Evolutionary conservation across 2,113 vertebrate species (phyloP).

Genomic region (Ctenodactylus gundi): DNA sequence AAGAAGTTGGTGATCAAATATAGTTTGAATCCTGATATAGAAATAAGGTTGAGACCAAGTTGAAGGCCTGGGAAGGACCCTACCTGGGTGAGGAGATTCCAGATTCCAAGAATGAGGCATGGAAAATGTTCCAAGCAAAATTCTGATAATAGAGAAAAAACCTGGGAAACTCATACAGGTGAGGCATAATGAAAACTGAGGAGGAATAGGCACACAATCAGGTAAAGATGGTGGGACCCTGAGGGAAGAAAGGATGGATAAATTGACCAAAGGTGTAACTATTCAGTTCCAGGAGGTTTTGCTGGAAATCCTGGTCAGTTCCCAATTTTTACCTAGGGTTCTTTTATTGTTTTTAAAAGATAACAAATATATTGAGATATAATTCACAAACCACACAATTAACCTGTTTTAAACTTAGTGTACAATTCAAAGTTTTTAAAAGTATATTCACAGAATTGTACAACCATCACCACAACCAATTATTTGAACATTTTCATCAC

Average conservation of each 20-base stretch:
- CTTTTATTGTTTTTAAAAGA: constrained; percentile 29
- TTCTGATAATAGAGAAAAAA: neutral
- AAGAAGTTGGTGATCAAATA: neutral
- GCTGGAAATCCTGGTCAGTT: constrained; percentile 17
- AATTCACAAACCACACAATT: constrained; percentile 50
- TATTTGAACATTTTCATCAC: constrained; percentile 31
- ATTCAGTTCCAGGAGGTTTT: constrained; percentile 18
- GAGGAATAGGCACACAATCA: neutral
- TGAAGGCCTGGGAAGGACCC: neutral
- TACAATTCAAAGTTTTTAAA: constrained; percentile 2
- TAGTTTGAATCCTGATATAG: neutral
- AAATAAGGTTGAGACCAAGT: neutral
- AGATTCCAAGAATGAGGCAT: neutral
- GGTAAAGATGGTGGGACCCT: neutral
- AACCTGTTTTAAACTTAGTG: neutral
- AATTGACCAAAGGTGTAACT: neutral
- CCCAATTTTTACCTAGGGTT: constrained; percentile 12
- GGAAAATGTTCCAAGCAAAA: neutral
- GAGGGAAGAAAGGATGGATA: neutral
- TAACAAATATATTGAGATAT: constrained; percentile 55
- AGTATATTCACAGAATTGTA: constrained; percentile 48
- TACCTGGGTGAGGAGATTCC: neutral
- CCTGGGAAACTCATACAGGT: neutral
- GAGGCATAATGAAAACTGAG: neutral
- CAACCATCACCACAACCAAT: constrained; percentile 8